Evolutionary conservation across 2,888 invertebrate species (phyloP), one percentile per base, ranked within the genome.

Genomic region (Heliconius aoede): DNA sequence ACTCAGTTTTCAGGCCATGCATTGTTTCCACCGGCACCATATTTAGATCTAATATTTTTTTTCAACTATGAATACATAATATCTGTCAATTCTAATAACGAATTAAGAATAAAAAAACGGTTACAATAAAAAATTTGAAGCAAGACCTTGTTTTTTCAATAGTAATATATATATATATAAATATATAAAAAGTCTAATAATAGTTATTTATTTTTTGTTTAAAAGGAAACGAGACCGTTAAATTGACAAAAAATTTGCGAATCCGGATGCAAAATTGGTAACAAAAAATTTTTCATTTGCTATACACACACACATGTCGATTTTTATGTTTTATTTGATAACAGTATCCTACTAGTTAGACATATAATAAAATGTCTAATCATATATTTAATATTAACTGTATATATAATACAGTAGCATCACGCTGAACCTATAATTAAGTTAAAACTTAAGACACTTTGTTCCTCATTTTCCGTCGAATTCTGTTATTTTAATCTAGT

Each of bases 1-100:
- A 36, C 11, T 36, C 11, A 36, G 36, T 36, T 36, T 87, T 86
- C 86, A 85, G 85, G 86, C 84, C 85, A 86, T 85, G 88, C 88
- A 89, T 89, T 91, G 89, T 90, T 90, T 83, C 84, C 74, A 40
- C 81, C 81, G 82, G 79, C 73, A 83, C 11, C 58, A 24, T 58
- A 58, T 58, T 24, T 58, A 26, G 58, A 11, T 58, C 24, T 24
- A 24, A 67, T 83, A 62, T 78, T 75, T 78, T 75, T 55, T 81
- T 82, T 58, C 72, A 85, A 85, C 83, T 80, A 83, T 81, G 7
- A 64, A 30, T 28, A 51, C 11, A 51, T 68, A 51, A 68, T 30
- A 51, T 4, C 2, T 24, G 13, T n/a, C 32, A 64, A 1, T 67
- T 18, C 3, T 21, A 28, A 51, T 46, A 46, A 46, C 46, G 28